Conservation (phyloP, 2,888 invertebrate genomes). For the Leucophenga montana region DNA sequence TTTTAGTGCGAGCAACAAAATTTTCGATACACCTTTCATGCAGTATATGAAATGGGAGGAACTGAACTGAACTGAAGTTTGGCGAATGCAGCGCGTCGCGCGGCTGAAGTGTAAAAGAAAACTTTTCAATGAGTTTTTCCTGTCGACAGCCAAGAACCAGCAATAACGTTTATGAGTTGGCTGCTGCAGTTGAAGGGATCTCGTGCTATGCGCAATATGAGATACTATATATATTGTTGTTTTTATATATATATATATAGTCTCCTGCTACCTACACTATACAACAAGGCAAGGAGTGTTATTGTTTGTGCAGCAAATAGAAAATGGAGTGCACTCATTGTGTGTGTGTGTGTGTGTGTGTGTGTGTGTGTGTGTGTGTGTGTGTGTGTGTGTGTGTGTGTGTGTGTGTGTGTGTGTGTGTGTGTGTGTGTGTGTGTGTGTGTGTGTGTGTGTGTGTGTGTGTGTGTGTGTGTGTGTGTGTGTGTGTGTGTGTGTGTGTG, state of each 20-base stretch:
- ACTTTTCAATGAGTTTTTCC: constrained; percentile 70
- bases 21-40: constrained; percentile 36
- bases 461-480: no score
- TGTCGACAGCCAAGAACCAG: constrained; percentile 47
- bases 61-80: constrained; percentile 3
- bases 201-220: constrained; percentile 8
- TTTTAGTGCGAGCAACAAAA: no score
- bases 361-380: no score
- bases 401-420: no score
- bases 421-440: no score
- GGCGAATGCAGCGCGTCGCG: no score
- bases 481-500: no score
- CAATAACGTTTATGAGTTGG: constrained; percentile 58
- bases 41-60: not conserved
- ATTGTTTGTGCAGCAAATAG: constrained; percentile 67
- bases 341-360: constrained; percentile 32
- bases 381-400: no score
- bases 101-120: constrained; percentile 63
- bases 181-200: not conserved
- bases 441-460: no score
- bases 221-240: no score
- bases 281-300: constrained; percentile 51
- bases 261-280: not conserved
- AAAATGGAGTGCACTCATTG: constrained; percentile 60
- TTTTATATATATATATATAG: no score